Evolutionary conservation across 2,888 invertebrate species (phyloP).

Genomic region (Kryphioiulus occultus): DNA sequence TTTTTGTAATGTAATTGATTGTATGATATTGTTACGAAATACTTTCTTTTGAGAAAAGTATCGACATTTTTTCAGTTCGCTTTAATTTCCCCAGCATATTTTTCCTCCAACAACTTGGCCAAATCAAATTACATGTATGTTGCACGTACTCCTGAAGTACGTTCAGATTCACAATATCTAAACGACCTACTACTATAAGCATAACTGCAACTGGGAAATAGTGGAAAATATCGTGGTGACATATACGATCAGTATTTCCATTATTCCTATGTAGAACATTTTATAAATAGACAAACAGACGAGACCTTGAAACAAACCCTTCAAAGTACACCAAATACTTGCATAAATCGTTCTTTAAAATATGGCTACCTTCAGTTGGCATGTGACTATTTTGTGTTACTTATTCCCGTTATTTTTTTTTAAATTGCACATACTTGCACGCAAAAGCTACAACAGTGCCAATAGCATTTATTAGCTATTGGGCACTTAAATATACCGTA

Average conservation of each 20-base stretch:
- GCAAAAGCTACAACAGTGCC: background rate
- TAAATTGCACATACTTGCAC: too few relatives aligned
- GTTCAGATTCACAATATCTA: too few relatives aligned
- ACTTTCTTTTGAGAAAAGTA: background rate
- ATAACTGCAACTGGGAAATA: background rate
- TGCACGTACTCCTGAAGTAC: background rate
- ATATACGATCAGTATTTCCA: background rate
- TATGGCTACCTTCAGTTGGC: too few relatives aligned
- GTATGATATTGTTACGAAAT: background rate
- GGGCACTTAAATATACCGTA: background rate
- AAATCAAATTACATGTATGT: background rate
- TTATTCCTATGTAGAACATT: background rate
- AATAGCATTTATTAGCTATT: background rate
- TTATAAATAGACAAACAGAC: too few relatives aligned
- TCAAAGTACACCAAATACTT: too few relatives aligned
- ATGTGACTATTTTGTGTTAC: too few relatives aligned
- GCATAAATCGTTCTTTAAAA: too few relatives aligned
- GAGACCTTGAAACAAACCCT: too few relatives aligned
- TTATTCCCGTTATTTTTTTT: too few relatives aligned
- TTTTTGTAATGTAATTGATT: background rate
- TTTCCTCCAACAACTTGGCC: background rate
- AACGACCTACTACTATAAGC: background rate
- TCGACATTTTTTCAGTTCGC: background rate
- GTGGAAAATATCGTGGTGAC: background rate
- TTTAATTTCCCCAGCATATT: background rate